Evolutionary conservation across 2,888 invertebrate genomes (phyloP), one percentile per base, ranked within the genome.

Genomic region (Crossocerus cetratus): DNA sequence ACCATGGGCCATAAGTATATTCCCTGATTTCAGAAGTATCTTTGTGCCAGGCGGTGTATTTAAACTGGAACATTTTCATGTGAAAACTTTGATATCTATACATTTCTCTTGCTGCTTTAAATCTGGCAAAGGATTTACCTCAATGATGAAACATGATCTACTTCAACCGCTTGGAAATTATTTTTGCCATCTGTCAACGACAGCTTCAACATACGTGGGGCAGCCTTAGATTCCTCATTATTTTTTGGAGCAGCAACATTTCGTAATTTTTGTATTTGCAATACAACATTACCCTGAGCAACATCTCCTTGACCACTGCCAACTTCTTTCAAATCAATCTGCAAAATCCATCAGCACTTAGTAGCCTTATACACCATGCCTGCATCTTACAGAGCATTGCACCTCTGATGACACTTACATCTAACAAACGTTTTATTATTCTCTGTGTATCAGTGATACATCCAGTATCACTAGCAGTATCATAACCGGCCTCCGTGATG

Each of bases 41-140:
- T 98, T 98, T 44, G 96, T 96, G 55, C 98, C 98, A 0, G 97
- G 97, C n/a, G 96, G 94, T 14, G 97, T 96, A 86, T 96, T 95
- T 67, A 96, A 91, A 89, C 94, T 93, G 85, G 22, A 44, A 18
- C 14, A 65, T 64, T 20, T 54, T n/a, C 57, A 49, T 32, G 32
- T 32, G 2, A 32, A 32, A 2, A 32, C 1, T 18, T 56, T 16
- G 21, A 1, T 8, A 43, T 13, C 32, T 32, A 32, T 4, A 32
- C 32, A 32, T 32, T 32, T 3, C 5, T 32, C 11, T 1, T 32
- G 32, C 32, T 32, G 5, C 32, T 32, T 32, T 32, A 32, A 11
- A 32, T 32, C 32, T 8, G 11, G 3, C 32, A 32, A 11, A 56
- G 23, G 13, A 49, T 49, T 67, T 83, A 89, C 89, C 86, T 95